phyloP scores from a whole-genome alignment of 2,797 vertebrate genomes.

The Pangasius krempfi region DNA sequence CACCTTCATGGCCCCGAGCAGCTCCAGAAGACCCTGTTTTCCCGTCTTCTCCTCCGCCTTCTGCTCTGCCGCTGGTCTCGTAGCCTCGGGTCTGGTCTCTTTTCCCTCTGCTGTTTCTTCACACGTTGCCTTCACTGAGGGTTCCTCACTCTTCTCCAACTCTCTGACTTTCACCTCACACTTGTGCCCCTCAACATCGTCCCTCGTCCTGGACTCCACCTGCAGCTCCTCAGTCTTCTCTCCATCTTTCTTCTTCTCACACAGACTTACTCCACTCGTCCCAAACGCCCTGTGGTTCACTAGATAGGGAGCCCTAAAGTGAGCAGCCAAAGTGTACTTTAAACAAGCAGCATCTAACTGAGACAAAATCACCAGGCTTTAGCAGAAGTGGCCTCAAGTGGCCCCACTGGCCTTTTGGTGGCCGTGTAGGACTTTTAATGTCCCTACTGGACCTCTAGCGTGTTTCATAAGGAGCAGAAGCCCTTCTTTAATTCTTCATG shows the following conservation, averaged over 20 bases:
- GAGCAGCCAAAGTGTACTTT: background rate
- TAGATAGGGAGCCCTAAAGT: background rate
- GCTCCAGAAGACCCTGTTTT: conserved; percentile 78
- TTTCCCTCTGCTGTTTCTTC: background rate
- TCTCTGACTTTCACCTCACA: background rate
- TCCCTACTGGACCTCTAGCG: background rate
- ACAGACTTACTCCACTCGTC: conserved; percentile 11
- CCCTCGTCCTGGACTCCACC: background rate
- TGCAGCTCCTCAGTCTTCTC: background rate
- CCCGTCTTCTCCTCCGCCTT: conserved; percentile 53
- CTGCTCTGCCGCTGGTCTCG: background rate
- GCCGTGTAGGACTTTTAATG: too few species aligned
- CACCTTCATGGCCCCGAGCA: conserved; percentile 88
- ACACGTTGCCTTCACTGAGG: background rate
- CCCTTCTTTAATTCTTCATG: background rate
- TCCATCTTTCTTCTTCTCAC: conserved; percentile 37
- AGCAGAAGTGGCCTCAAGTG: background rate
- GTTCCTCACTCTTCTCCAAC: background rate
- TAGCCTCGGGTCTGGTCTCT: background rate
- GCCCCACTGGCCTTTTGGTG: background rate
- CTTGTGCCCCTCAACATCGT: background rate
- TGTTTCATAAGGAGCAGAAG: background rate
- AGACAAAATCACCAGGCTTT: background rate
- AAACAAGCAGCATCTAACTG: background rate
- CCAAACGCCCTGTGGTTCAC: conserved; percentile 23